Evolutionary conservation across 2,113 vertebrate genomes (phyloP), one percentile per base, ranked within the genome.

Genomic region (Drymodes brunneopygia): DNA sequence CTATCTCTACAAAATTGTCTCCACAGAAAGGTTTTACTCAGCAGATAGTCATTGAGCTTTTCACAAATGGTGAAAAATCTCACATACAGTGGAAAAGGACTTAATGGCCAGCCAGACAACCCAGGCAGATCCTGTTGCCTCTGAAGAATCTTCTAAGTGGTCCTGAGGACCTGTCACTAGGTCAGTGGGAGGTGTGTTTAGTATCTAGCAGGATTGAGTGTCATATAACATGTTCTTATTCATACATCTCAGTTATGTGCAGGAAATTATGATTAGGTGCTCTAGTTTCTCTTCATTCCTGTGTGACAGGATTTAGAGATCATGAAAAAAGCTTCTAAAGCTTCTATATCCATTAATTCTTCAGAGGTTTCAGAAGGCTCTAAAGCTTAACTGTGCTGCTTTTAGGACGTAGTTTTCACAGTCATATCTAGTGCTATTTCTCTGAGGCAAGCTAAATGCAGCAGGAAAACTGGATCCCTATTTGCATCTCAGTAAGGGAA

Each of bases 371-470:
- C 6, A 4, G 7, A 18, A 89, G 6, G 7, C 27, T 70, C 23
- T 66, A 29, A 70, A 80, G 5, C 0, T 0, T 53, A 60, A 57
- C 8, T 18, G 7, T 40, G 18, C 11, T 66, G 35, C 27, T 65
- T 27, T 18, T 42, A 57, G 17, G 31, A 57, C 8, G 13, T 11
- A n/a, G 13, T n/a, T 90, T 90, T 80, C 65, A 66, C 28, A 62
- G 18, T 36, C 33, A 79, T 3, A 71, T 60, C 24, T 84, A 62
- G 29, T 13, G 21, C 7, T 67, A 47, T 71, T 91, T 89, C 67
- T 29, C 60, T 51, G 11, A 75, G 33, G 22, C 91, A 77, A 81
- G n/a, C 9, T 45, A 53, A 94, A 57, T 62, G 25, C 10, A 64
- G 23, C 7, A 79, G 40, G 24, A 94, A 79, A 72, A 81, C 10